A percentile compares a stretch with the other conserved stretches of the same genome.
Evolutionary conservation across 2,113 vertebrate species (phyloP).

Genomic region (Todiramphus saurophagus): DNA sequence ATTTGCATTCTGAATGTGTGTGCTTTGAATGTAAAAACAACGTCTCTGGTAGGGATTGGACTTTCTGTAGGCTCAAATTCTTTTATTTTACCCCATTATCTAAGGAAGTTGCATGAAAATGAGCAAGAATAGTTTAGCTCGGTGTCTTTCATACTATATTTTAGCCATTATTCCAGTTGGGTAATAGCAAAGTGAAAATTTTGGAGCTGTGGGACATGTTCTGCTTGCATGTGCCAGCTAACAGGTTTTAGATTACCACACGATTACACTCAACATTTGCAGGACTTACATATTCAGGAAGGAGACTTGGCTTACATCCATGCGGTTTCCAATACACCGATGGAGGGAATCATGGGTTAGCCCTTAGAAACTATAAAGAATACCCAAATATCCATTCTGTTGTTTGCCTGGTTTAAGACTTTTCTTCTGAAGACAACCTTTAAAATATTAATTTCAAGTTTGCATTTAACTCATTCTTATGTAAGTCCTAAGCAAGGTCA

Average conservation of each 20-base stretch:
- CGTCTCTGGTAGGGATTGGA: not conserved
- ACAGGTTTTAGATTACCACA: not conserved
- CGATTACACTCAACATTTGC: not conserved
- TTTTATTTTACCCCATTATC: not conserved
- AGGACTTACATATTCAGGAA: not conserved
- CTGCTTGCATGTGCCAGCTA: not conserved
- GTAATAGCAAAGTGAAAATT: not conserved
- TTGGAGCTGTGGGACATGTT: not conserved
- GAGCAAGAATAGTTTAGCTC: not conserved
- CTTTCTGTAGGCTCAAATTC: not conserved
- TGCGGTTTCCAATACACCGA: not conserved
- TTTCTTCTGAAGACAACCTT: not conserved
- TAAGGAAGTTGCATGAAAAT: not conserved
- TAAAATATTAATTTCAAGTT: not conserved
- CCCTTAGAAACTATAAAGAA: not conserved
- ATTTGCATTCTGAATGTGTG: not conserved
- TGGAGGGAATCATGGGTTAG: not conserved
- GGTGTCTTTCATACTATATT: not conserved
- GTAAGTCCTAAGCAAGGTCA: not conserved
- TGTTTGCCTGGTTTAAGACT: not conserved
- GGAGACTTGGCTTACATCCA: not conserved
- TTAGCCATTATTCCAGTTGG: not conserved
- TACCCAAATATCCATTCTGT: not conserved
- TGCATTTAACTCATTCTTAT: not conserved
- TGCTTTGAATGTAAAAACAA: not conserved